Conservation (phyloP, 1,140 invertebrate genomes). For the Sweltsa coloradensis region DNA sequence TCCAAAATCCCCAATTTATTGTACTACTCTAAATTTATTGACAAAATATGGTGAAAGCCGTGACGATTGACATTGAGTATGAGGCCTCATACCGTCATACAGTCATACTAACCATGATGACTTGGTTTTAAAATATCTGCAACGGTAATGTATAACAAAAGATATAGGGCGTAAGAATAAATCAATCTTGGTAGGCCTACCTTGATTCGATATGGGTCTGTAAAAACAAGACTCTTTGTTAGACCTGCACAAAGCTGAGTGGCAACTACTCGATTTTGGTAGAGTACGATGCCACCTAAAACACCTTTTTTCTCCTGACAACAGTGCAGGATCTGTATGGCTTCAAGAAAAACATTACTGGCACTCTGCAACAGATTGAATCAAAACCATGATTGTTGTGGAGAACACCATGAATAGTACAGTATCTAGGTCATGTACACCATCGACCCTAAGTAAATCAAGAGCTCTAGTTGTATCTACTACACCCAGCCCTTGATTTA, state of each 20-base stretch:
- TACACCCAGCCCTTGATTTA: no score
- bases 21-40: no score
- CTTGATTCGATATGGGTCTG: slow-evolving; percentile 69
- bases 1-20: no score
- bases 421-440: no score
- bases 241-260: slow-evolving; percentile 59
- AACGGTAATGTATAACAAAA: slow-evolving; percentile 10
- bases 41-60: no score
- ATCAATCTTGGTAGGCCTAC: slow-evolving; percentile 23
- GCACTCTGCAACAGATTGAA: slow-evolving; percentile 45
- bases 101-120: background rate
- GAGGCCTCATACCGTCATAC: background rate
- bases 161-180: slow-evolving; percentile 2
- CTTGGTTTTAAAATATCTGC: background rate
- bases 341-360: slow-evolving; percentile 65
- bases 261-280: slow-evolving; percentile 72
- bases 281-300: slow-evolving; percentile 62
- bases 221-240: slow-evolving; percentile 63
- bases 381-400: background rate
- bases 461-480: no score
- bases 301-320: slow-evolving; percentile 59
- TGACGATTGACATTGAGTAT: no score
- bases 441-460: no score
- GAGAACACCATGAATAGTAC: slow-evolving; percentile 4
- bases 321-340: slow-evolving; percentile 64